These are phyloP conservation scores for Scortum barcoo DNA, from an alignment of 2,113 vertebrate genomes.

Conservation along the genomic window DNA sequence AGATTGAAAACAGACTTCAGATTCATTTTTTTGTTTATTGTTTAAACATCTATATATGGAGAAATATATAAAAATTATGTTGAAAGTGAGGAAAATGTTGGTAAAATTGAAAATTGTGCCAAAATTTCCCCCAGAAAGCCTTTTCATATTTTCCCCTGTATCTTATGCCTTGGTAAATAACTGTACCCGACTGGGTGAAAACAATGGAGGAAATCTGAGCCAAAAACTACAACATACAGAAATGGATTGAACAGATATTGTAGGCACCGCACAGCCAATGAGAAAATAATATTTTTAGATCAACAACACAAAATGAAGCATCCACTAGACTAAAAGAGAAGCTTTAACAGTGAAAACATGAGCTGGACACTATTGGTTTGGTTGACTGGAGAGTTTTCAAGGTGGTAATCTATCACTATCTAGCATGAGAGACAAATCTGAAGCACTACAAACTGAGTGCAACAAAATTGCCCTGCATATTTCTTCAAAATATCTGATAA, in stretches of 20 bases:
- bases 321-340: not conserved
- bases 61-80: not conserved
- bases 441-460: not conserved
- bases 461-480: not conserved
- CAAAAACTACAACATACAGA: not conserved
- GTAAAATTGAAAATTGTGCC: not conserved
- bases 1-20: not conserved
- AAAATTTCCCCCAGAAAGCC: not conserved
- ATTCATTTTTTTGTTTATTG: not conserved
- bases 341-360: not conserved
- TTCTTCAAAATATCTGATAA: not conserved
- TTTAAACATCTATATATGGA: not conserved
- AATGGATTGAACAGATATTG: not conserved
- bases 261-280: not conserved
- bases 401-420: not conserved
- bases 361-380: not conserved
- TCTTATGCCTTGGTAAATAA: not conserved
- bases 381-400: too few relatives aligned
- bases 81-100: not conserved
- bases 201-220: not conserved
- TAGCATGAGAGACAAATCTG: not conserved
- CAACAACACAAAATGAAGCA: not conserved
- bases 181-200: not conserved
- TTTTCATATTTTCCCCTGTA: not conserved
- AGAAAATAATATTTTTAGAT: not conserved